A percentile compares a stretch with the other conserved stretches of the same genome.
These are phyloP conservation scores for Erethizon dorsatum DNA, from an alignment of 2,797 vertebrate species.

Conservation along the genomic window DNA sequence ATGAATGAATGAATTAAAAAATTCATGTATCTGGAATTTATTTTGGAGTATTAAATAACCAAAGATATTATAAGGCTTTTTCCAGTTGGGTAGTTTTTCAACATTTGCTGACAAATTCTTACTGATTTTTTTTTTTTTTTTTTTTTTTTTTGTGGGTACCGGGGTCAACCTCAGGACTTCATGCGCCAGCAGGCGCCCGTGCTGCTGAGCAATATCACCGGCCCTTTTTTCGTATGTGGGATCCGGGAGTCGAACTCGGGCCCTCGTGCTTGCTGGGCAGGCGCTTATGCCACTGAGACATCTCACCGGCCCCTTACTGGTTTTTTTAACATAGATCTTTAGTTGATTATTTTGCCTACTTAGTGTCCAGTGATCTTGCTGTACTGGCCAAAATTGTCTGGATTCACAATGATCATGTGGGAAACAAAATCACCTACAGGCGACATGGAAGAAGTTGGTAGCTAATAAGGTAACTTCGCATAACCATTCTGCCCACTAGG, in stretches of 20 bases:
- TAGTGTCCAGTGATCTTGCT: neutral
- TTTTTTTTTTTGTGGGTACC: too few species aligned
- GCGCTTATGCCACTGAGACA: too few species aligned
- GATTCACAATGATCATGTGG: neutral
- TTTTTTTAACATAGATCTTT: neutral
- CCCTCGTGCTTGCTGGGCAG: too few species aligned
- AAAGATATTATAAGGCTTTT: neutral
- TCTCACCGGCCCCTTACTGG: neutral
- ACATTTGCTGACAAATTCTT: constrained; percentile 3
- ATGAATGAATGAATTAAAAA: neutral
- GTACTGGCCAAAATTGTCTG: neutral
- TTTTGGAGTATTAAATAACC: neutral
- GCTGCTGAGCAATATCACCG: too few species aligned
- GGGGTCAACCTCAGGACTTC: too few species aligned
- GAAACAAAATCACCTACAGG: neutral
- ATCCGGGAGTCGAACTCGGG: too few species aligned
- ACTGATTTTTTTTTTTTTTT: neutral
- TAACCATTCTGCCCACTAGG: neutral
- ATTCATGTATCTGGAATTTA: neutral
- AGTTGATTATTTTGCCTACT: constrained; percentile 32
- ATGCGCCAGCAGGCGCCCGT: too few species aligned
- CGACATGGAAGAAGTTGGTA: neutral
- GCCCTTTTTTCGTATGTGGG: too few species aligned
- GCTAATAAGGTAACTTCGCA: neutral
- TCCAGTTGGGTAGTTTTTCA: neutral